Conservation (phyloP, 92 coral and sea anemone species). For the Siderastrea siderea region DNA sequence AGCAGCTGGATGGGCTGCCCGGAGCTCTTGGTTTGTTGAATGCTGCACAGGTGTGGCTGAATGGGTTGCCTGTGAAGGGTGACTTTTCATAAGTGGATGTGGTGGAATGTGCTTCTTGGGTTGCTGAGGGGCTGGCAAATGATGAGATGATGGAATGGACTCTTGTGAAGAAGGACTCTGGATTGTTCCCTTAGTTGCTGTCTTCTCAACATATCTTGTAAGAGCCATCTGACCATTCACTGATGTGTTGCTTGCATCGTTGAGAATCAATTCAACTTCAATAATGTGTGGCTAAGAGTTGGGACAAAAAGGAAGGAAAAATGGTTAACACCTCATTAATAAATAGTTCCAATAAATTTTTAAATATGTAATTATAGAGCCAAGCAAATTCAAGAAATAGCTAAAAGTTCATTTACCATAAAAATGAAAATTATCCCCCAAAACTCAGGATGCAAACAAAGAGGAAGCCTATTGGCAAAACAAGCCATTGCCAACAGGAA, state of each 20-base stretch:
- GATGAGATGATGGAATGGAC: neutral
- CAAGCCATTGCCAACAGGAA: neutral
- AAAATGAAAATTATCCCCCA: neutral
- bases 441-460: too few relatives aligned
- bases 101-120: constrained; percentile 5
- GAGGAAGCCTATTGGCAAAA: too few relatives aligned
- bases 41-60: neutral
- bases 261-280: constrained; percentile 59
- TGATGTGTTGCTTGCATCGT: neutral
- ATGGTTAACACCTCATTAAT: too few relatives aligned
- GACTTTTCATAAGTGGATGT: neutral
- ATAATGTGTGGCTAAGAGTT: constrained; percentile 43
- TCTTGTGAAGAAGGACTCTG: neutral
- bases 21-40: neutral
- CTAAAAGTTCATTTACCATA: too few relatives aligned
- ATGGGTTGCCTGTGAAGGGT: neutral
- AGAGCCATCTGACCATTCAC: constrained; percentile 51
- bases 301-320: neutral
- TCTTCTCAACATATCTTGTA: constrained; percentile 40
- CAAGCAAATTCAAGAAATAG: too few relatives aligned
- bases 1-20: neutral
- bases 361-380: too few relatives aligned
- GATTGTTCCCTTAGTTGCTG: neutral
- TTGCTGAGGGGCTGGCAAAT: neutral
- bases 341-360: too few relatives aligned